Evolutionary conservation across 37 sponge, comb jelly and placozoan species (phyloP), one percentile per base, ranked within the genome.

Genomic region (Aphrocallistes beatrix): DNA sequence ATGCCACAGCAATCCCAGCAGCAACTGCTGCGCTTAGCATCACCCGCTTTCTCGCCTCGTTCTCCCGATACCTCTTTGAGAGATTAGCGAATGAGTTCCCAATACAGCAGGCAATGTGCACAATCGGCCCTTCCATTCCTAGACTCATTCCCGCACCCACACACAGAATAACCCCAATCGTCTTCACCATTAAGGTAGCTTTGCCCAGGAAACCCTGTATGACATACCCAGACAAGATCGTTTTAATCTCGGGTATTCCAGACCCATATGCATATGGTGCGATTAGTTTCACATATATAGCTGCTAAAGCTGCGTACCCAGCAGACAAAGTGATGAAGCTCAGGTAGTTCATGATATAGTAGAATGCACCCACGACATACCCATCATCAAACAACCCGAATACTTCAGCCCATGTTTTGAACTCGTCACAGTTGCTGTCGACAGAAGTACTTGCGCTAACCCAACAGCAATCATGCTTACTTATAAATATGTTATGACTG

Each of bases 211-310:
- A 95, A 21, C 96, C 94, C 34, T 90, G 82, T 81, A 98, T 98
- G 88, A 98, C 91, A 51, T 95, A 98, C 21, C 99, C 99, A 87
- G 96, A 95, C 81, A 98, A 85, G 51, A 98, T 98, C 30, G 99
- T 98, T 88, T 98, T 98, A 19, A 93, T 60, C 90, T 99, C 99
- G n/a, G 99, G 96, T 38, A 99, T 99, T 1, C 99, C 99, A 25
- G 94, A 94, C 21, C 99, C 99, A 25, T 93, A 49, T 23, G 99
- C 99, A 87, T 99, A 99, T 0, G 99, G 99, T 3, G 99, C 99
- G 36, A 95, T 83, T 0, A 90, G 47, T 23, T 86, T 89, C 42
- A 95, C 96, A 86, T 93, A 94, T 39, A 93, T 48, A 0, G 90
- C 99, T 45, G 96, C 89, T 83, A 99, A 81, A 0, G 88, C 69